Conservation (phyloP, 2,797 vertebrate genomes). For the Darevskia mixta region DNA sequence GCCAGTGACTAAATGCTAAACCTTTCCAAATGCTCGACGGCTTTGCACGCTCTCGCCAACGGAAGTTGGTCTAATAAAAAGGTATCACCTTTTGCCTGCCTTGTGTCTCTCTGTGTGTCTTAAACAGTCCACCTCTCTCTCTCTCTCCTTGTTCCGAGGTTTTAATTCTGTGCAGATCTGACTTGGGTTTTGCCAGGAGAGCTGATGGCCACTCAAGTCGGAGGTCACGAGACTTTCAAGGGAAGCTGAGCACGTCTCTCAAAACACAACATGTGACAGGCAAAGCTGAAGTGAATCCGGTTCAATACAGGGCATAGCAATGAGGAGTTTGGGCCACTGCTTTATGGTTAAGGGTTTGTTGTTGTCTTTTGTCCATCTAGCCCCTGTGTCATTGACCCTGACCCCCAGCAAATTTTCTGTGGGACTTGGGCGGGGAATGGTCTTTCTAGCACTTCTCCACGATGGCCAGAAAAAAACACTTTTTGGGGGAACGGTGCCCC, state of each 20-base stretch:
- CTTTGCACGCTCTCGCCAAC: conserved; percentile 48
- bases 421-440: not conserved
- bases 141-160: not conserved
- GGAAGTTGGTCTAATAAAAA: conserved; percentile 49
- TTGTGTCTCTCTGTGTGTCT: conserved; percentile 17
- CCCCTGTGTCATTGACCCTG: not conserved
- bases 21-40: conserved; percentile 41
- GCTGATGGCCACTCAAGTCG: not conserved
- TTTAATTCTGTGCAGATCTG: not conserved
- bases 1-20: conserved; percentile 47
- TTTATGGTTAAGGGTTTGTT: too few relatives aligned
- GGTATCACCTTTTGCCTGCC: conserved; percentile 47
- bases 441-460: not conserved
- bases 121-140: not conserved
- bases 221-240: not conserved
- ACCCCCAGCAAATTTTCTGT: too few relatives aligned
- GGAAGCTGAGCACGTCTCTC: not conserved
- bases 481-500: too few relatives aligned
- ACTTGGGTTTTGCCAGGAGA: not conserved
- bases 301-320: not conserved
- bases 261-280: not conserved
- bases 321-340: too few relatives aligned
- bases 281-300: not conserved
- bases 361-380: not conserved
- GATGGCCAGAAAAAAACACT: too few relatives aligned